These are phyloP conservation scores for Pycnomerus fuliginosus DNA, from an alignment of 2,888 invertebrate genomes.

Conservation along the genomic window DNA sequence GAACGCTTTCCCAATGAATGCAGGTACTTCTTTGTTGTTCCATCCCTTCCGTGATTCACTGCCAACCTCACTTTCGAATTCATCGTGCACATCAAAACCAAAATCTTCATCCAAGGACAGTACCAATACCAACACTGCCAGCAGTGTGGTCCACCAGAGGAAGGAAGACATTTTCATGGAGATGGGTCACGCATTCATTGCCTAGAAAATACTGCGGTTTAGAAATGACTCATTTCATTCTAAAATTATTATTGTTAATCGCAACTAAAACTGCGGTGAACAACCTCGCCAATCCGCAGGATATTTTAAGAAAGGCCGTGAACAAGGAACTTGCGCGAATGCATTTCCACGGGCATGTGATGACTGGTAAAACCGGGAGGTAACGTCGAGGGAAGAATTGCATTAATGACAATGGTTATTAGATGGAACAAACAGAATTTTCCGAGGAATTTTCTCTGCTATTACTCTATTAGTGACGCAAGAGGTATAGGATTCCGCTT, in stretches of 20 bases:
- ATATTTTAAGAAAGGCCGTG: conserved; percentile 14
- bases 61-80: conserved; percentile 41
- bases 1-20: conserved; percentile 71
- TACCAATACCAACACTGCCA: conserved; percentile 26
- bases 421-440: no score
- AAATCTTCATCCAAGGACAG: conserved; percentile 47
- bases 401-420: no score
- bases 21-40: conserved; percentile 63
- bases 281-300: conserved; percentile 11
- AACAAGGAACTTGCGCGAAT: conserved; percentile 3
- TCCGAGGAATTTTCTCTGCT: background rate
- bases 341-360: conserved; percentile 6
- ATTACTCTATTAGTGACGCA: background rate
- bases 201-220: no score
- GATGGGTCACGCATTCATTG: conserved; percentile 26
- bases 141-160: conserved; percentile 21
- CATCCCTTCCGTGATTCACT: conserved; percentile 32
- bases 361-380: conserved; percentile 2
- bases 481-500: background rate
- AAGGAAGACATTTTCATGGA: conserved; percentile 23
- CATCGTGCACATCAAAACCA: conserved; percentile 49
- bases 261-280: conserved; percentile 6
- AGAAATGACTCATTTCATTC: no score
- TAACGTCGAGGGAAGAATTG: background rate
- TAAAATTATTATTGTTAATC: background rate